Evolutionary conservation across 2,888 invertebrate species (phyloP), one percentile per base, ranked within the genome.

Genomic region (Drosophila pseudotakahashii): DNA sequence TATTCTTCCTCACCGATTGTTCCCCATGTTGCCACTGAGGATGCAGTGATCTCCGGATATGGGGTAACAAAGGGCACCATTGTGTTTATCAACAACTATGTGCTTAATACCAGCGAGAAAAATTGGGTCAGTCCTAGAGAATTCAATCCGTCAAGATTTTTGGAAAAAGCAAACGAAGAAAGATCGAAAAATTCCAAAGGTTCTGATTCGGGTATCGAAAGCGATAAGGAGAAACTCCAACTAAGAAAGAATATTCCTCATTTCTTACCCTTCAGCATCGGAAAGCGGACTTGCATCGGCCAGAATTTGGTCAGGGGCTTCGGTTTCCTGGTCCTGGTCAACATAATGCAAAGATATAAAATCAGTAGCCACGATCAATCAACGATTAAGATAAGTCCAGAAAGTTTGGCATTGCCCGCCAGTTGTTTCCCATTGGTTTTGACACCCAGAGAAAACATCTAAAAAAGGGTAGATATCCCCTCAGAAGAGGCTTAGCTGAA

Each of bases 1-100:
- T 94, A 95, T 55, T 94, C 96, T 0, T 96, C 97, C 0, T 97
- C 97, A 0, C 97, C 97, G 0, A 97, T 98, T 59, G 97, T 98
- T 0, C 97, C 97, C 0, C 97, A 97, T 86, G 97, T 97, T 0
- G 96, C 97, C 0, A 96, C 96, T 0, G 94, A 95, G 80, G 95
- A 96, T 34, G 32, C 73, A n/a, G 93, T 94, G 1, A 94, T 98
- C 6, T 94, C 94, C 44, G 97, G 96, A 0, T 96, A 94, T 83
- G 93, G 94, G 0, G 94, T 97, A 0, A 94, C 94, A 52, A 95
- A 95, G 86, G 97, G 96, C 0, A 96, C 97, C 0, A 93, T 97
- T 57, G 94, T 97, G 0, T 96, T 97, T 87, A 94, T 97, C 26
- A 97, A 97, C 88, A 97, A 97, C 88, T 96, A 96, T 89, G 95